Evolutionary conservation across 2,888 invertebrate genomes (phyloP).

Genomic region (Graphium colonna): DNA sequence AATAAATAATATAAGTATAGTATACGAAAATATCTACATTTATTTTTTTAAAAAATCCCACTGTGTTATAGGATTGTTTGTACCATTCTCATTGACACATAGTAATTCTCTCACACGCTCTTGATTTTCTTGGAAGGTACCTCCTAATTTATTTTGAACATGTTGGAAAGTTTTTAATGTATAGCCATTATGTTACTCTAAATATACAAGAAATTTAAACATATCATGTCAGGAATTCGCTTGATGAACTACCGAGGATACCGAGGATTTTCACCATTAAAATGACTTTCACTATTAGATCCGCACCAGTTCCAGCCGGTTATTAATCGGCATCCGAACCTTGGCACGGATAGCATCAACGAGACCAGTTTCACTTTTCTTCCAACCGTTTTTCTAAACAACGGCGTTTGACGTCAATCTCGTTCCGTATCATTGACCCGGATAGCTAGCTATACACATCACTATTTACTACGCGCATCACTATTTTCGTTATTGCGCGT

Average conservation of each 20-base stretch:
- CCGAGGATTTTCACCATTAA: background rate
- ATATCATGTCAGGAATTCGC: background rate
- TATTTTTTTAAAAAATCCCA: too few species aligned
- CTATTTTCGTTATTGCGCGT: constrained; percentile 4
- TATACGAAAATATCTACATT: too few species aligned
- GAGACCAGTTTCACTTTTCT: constrained; percentile 29
- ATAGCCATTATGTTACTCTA: background rate
- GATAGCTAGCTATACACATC: constrained; percentile 15
- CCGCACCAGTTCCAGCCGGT: constrained; percentile 26
- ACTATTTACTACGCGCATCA: constrained; percentile 2
- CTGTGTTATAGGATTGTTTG: too few species aligned
- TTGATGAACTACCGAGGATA: background rate
- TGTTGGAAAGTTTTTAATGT: background rate
- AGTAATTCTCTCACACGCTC: too few species aligned
- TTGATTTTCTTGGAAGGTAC: too few species aligned
- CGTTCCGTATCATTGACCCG: constrained; percentile 22
- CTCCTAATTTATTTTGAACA: too few species aligned
- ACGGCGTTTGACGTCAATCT: constrained; percentile 10
- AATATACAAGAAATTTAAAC: background rate
- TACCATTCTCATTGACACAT: too few species aligned
- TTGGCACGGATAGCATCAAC: constrained; percentile 37
- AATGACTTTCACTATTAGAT: background rate
- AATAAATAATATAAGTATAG: too few species aligned
- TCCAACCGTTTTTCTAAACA: constrained; percentile 17
- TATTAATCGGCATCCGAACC: constrained; percentile 36